These are phyloP conservation scores for Cossypha heuglini DNA, from an alignment of 2,797 vertebrate species.

Conservation along the genomic window DNA sequence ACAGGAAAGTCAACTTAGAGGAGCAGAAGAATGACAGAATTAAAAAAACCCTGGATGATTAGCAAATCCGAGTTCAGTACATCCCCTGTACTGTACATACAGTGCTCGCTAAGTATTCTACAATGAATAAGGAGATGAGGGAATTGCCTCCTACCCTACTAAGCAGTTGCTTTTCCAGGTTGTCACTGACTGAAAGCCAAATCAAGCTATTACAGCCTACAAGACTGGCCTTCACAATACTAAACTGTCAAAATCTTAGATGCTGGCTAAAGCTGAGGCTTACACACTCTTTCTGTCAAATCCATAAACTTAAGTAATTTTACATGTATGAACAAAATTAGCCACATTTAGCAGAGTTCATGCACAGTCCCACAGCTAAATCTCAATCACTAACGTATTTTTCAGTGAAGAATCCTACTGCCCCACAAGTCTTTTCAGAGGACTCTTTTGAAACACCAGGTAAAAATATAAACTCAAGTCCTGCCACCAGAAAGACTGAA, in stretches of 20 bases:
- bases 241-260: not conserved
- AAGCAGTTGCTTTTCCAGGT: not conserved
- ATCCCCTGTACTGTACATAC: not conserved
- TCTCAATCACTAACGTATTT: not conserved
- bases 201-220: not conserved
- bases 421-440: not conserved
- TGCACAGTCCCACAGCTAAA: not conserved
- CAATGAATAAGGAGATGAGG: not conserved
- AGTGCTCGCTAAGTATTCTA: not conserved
- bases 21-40: not conserved
- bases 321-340: not conserved
- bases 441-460: not conserved
- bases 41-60: not conserved
- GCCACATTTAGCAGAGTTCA: not conserved
- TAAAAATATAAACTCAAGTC: not conserved
- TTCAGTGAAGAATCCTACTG: not conserved
- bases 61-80: not conserved
- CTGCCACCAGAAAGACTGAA: not conserved
- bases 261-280: not conserved
- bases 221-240: not conserved
- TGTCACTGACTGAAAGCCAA: not conserved
- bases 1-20: not conserved
- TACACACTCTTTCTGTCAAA: not conserved
- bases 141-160: not conserved
- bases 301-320: not conserved